Evolutionary conservation across 2,888 invertebrate genomes (phyloP), one percentile per base, ranked within the genome.

Genomic region (Coleophora deauratella): DNA sequence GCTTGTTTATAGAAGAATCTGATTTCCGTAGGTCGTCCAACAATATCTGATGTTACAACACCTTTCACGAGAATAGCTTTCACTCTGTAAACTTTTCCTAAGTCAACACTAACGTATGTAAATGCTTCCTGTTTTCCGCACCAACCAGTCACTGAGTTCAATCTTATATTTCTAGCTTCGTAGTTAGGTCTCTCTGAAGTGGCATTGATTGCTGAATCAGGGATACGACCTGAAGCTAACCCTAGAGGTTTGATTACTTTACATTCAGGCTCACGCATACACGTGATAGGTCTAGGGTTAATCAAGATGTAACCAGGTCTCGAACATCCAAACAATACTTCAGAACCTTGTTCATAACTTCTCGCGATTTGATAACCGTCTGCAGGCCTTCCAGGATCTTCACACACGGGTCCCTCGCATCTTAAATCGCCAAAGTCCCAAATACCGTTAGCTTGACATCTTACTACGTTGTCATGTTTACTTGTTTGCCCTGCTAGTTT

Each of bases 371-470:
- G 97, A 50, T 89, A 88, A 14, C 98, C 98, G 76, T 98, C 98
- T 45, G 95, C 93, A 0, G 98, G 98, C 59, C 96, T 89, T 1
- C 97, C 96, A 0, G 98, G 98, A 75, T 98, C 98, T 71, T 95
- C 94, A 70, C 98, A 98, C 1, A 98, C 97, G 2, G 98, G 98
- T 13, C 98, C 98, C 86, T 98, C 97, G 65, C 99, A 99, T 40
- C 96, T 87, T 38, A 99, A 86, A 66, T 97, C 96, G 27, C 98
- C 98, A 69, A 98, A 97, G 84, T 98, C 98, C 99, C 99, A 99
- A 46, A 94, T 92, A 2, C 96, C 96, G 62, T 96, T 96, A 1
- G 92, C 92, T 80, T 94, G 93, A 73, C 98, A 98, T 47, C 93
- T 86, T 0, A 99, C 98, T 9, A 95, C 93, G 66, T 96, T 96